Conservation (phyloP, 1,140 invertebrate genomes). For the Galleria mellonella region DNA sequence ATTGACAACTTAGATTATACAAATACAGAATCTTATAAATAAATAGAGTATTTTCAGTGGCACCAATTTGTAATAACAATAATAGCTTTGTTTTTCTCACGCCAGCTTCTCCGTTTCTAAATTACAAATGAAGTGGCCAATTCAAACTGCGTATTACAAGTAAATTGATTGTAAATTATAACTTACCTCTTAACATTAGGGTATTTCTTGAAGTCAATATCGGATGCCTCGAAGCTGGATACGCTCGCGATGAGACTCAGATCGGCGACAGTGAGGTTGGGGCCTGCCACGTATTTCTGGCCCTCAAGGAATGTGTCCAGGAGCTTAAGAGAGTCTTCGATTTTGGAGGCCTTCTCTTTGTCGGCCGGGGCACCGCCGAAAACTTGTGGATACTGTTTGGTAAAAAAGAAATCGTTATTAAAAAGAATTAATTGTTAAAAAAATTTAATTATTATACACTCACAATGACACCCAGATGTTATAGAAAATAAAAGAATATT, state of each 20-base stretch:
- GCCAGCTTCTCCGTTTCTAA: too few relatives aligned
- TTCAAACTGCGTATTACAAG: too few relatives aligned
- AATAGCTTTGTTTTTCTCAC: too few relatives aligned
- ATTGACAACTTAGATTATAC: too few relatives aligned
- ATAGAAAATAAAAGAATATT: too few relatives aligned
- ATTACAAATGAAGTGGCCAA: too few relatives aligned
- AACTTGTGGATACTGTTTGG: slow-evolving; percentile 79
- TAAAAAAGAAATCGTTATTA: not conserved
- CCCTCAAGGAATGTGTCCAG: slow-evolving; percentile 81
- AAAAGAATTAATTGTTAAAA: too few relatives aligned
- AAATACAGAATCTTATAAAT: too few relatives aligned
- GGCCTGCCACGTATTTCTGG: slow-evolving; percentile 79
- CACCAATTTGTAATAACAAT: too few relatives aligned
- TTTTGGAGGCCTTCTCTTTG: slow-evolving; percentile 78
- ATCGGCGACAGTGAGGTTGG: slow-evolving; percentile 84
- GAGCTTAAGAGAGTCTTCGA: slow-evolving; percentile 78
- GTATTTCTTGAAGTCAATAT: slow-evolving; percentile 80
- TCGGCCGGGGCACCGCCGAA: slow-evolving; percentile 79
- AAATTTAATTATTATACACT: too few relatives aligned
- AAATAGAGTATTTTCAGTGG: too few relatives aligned
- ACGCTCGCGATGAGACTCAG: slow-evolving; percentile 76
- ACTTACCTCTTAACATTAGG: slow-evolving; percentile 76
- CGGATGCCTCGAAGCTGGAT: slow-evolving; percentile 79
- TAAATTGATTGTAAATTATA: not conserved
- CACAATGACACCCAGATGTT: too few relatives aligned